Evolutionary conservation across 2,797 vertebrate species (phyloP).

Genomic region (Mormyrus proboscirostris): DNA sequence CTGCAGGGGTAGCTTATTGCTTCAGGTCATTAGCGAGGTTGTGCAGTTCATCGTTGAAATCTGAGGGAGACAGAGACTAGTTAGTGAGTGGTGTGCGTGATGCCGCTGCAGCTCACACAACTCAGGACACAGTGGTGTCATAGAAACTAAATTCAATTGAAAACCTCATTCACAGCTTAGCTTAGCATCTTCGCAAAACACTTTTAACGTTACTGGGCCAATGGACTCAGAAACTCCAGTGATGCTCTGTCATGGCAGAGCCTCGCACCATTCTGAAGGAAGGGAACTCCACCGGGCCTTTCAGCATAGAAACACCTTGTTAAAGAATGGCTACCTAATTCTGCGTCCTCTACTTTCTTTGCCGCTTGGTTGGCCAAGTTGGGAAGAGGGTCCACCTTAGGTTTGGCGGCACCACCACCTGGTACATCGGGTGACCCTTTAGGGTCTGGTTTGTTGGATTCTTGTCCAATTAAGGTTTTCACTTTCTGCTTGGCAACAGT

Average conservation of each 20-base stretch:
- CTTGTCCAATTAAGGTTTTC: constrained; percentile 23
- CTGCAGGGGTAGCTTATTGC: not conserved
- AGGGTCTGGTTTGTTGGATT: not conserved
- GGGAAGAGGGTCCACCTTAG: not conserved
- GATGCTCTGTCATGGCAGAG: not conserved
- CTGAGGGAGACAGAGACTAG: constrained; percentile 15
- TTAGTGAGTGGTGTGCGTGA: not conserved
- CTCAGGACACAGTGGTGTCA: not conserved
- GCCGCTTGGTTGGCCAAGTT: not conserved
- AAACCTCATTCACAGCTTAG: not conserved
- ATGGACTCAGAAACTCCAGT: not conserved
- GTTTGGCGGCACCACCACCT: not conserved
- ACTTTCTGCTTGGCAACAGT: constrained; percentile 35
- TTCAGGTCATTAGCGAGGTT: constrained; percentile 30
- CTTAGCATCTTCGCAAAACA: not conserved
- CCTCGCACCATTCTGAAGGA: not conserved
- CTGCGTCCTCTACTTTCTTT: not conserved
- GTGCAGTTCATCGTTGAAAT: constrained; percentile 33
- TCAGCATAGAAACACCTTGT: not conserved
- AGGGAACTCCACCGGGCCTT: not conserved
- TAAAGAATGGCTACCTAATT: not conserved
- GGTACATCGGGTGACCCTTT: not conserved
- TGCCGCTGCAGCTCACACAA: not conserved
- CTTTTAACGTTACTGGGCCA: not conserved
- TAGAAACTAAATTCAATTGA: not conserved